Base-by-base conservation (phyloP, 2,888 invertebrate species). In the Pristionchus mayeri region DNA sequence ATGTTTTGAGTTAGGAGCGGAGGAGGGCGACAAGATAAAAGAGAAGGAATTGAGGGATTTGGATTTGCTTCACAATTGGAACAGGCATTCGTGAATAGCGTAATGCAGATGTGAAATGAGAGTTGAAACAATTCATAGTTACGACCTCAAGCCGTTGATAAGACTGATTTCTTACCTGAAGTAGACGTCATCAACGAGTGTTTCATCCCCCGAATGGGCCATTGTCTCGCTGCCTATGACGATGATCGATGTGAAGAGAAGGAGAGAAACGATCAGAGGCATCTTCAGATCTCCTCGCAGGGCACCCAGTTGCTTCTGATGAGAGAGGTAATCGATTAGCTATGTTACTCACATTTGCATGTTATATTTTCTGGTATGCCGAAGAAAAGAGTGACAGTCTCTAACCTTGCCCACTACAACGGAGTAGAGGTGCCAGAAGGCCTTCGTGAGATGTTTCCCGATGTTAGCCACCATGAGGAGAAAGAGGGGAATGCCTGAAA, bases 391-490 rank as follows among this genome's bases (percentile, higher is more conserved):
- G n/a, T n/a, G n/a, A n/a, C n/a, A n/a, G n/a, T 54, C 21, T 21
- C 4, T 57, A 13, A 82, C 81, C 81, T 82, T 82, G 7, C 81
- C 63, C 3, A 60, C 52, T 2, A 82, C 30, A 7, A n/a, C 13
- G 3, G 81, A 82, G 30, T 44, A 60, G 63, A 82, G 40, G 44
- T 52, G 60, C 84, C 84, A 86, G 78, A 80, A 86, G 30, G 84
- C 84, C 48, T 87, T 87, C 3, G 86, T 87, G 7, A 87, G 37
- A 27, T 87, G 84, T 54, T 87, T 87, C 16, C 86, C 87, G 54
- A 87, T 83, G 60, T 87, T 87, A 24, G 87, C 87, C 0, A 87
- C 63, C 24, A 86, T 86, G 21, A 87, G 84, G 37, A 87, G 83
- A 48, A 85, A 87, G 75, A 87, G 81, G 2, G 87, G 87, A 57